phyloP scores from a whole-genome alignment of 30 jellyfish, hydroid and myxozoan genomes.

The Cassiopea andromeda region DNA sequence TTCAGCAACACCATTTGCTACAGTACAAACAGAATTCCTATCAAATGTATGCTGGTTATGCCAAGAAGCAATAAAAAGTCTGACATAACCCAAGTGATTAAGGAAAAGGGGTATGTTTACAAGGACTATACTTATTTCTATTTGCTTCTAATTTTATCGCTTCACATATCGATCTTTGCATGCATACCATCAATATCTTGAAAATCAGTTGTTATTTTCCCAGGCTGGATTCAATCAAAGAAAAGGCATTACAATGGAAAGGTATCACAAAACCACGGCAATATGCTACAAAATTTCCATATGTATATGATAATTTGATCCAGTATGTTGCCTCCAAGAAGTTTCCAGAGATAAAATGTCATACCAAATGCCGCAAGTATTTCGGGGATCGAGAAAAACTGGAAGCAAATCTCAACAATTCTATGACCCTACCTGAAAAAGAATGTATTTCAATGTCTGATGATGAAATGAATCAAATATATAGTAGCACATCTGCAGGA shows the following conservation, averaged over 20 bases:
- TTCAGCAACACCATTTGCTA: conserved; percentile 20
- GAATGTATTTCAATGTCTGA: conserved; percentile 23
- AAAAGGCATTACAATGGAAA: conserved; percentile 60
- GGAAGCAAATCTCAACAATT: conserved; percentile 4
- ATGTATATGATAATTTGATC: conserved; percentile 23
- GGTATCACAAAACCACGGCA: conserved; percentile 54
- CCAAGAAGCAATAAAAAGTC: conserved; percentile 54
- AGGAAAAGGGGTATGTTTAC: conserved; percentile 58
- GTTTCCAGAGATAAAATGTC: conserved; percentile 14
- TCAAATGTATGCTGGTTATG: conserved; percentile 57
- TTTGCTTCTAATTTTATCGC: conserved; percentile 8
- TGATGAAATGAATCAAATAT: conserved; percentile 25
- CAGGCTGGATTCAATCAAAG: conserved; percentile 60
- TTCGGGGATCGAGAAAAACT: conserved; percentile 28
- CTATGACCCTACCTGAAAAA: conserved; percentile 1
- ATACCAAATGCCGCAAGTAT: conserved; percentile 28
- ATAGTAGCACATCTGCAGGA: conserved; percentile 50
- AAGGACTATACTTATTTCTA: conserved; percentile 11
- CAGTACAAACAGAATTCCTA: conserved; percentile 34
- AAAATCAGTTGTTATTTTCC: conserved; percentile 21
- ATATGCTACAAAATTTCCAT: conserved; percentile 31
- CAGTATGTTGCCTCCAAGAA: conserved; percentile 26
- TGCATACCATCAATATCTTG: conserved; percentile 38
- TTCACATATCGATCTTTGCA: background rate
- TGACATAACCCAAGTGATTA: conserved; percentile 34